phyloP scores from a whole-genome alignment of 1,140 invertebrate species.

The Bilobella aurantiaca region DNA sequence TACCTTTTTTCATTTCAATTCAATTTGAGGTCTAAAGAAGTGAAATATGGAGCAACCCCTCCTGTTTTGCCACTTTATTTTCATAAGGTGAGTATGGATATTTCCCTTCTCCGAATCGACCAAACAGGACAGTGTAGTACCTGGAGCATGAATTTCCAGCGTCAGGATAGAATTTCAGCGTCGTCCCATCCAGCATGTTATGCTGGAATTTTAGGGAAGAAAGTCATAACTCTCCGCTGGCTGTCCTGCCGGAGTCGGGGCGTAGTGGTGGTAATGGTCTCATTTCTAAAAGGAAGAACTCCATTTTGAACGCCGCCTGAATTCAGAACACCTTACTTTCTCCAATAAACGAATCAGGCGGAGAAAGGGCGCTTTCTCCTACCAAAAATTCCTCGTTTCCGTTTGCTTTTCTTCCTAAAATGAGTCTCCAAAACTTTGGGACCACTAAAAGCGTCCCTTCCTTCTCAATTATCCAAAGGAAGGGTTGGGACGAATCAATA shows the following conservation, averaged over 20 bases:
- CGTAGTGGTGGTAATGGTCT: not conserved
- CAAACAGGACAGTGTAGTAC: not conserved
- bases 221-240: not conserved
- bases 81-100: not conserved
- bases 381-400: not conserved
- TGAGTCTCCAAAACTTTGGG: too few relatives aligned
- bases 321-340: not conserved
- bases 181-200: not conserved
- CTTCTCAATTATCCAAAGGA: constrained; percentile 7
- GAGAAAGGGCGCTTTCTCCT: not conserved
- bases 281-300: not conserved
- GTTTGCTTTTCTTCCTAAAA: too few relatives aligned
- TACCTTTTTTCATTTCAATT: not conserved
- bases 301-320: not conserved
- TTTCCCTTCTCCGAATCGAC: not conserved
- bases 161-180: not conserved
- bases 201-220: not conserved
- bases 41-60: not conserved
- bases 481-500: not conserved
- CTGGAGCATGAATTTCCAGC: not conserved
- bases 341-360: not conserved
- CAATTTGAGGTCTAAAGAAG: not conserved
- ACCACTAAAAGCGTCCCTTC: not conserved
- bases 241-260: not conserved
- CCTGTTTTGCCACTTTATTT: too few relatives aligned